Percentiles rank a stretch among this genome's conserved stretches.
Conservation (phyloP, 2,888 invertebrate species). For the Ametastegia equiseti region DNA sequence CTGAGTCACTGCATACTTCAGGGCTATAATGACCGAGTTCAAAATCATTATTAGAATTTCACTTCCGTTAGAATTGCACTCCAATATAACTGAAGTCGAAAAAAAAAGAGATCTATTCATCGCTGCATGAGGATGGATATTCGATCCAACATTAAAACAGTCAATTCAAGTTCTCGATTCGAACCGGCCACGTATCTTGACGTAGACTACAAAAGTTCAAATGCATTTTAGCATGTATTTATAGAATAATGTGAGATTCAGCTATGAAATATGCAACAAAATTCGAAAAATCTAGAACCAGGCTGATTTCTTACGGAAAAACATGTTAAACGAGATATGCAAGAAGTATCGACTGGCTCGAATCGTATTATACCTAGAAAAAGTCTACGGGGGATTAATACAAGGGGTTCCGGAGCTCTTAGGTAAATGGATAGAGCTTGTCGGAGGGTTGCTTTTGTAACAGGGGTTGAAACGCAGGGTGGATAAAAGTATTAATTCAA, state of each 20-base stretch:
- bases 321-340: not conserved
- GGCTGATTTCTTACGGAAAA: not conserved
- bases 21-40: not conserved
- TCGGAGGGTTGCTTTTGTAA: constrained; percentile 36
- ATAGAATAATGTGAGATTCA: too few relatives aligned
- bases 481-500: constrained; percentile 18
- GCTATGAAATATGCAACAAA: too few relatives aligned
- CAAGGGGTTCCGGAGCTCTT: constrained; percentile 26
- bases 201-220: too few relatives aligned
- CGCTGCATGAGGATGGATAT: too few relatives aligned
- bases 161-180: too few relatives aligned
- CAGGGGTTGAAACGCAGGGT: constrained; percentile 22
- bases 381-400: constrained; percentile 9
- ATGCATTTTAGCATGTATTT: too few relatives aligned
- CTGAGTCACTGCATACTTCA: not conserved
- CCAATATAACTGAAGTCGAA: too few relatives aligned
- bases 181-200: too few relatives aligned
- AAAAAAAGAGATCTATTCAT: too few relatives aligned
- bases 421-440: constrained; percentile 16
- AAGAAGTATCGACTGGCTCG: constrained; percentile 17
- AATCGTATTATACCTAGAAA: constrained; percentile 1
- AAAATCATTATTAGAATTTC: not conserved
- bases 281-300: too few relatives aligned
- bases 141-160: too few relatives aligned
- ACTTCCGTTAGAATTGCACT: not conserved